phyloP scores from a whole-genome alignment of 2,113 vertebrate species.

The Dromaius novaehollandiae region DNA sequence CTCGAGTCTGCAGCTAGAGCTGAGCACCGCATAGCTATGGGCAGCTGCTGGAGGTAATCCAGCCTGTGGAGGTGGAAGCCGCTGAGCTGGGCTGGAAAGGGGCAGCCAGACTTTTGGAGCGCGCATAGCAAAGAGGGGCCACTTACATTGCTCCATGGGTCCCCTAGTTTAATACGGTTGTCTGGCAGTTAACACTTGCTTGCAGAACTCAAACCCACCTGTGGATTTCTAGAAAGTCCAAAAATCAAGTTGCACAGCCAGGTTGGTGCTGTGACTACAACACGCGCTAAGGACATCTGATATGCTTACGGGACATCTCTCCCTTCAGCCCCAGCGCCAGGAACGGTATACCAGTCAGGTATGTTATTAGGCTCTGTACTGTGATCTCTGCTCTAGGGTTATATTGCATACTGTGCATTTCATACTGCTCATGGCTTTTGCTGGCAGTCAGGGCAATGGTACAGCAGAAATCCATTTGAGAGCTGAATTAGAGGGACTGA shows the following conservation, averaged over 20 bases:
- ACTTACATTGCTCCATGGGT: not conserved
- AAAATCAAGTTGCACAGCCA: not conserved
- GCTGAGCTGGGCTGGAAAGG: not conserved
- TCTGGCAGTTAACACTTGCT: not conserved
- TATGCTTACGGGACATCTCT: not conserved
- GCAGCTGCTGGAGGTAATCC: not conserved
- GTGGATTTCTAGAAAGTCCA: not conserved
- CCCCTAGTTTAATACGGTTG: not conserved
- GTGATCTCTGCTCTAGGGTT: not conserved
- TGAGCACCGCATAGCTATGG: accelerated
- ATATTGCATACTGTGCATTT: too few relatives aligned
- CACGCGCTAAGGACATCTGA: not conserved
- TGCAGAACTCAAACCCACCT: not conserved
- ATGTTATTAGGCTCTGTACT: not conserved
- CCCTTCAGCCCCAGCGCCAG: not conserved
- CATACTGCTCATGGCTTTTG: too few relatives aligned
- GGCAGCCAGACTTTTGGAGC: not conserved
- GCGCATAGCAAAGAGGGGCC: not conserved
- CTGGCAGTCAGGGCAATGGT: not conserved
- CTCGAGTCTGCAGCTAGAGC: not conserved
- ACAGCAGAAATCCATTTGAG: not conserved
- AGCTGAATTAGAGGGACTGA: not conserved
- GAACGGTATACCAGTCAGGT: too few relatives aligned
- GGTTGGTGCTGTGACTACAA: too few relatives aligned
- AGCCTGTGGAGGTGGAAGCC: not conserved